These are phyloP conservation scores for Anthonomus grandis DNA, from an alignment of 1,140 invertebrate species.

Conservation along the genomic window DNA sequence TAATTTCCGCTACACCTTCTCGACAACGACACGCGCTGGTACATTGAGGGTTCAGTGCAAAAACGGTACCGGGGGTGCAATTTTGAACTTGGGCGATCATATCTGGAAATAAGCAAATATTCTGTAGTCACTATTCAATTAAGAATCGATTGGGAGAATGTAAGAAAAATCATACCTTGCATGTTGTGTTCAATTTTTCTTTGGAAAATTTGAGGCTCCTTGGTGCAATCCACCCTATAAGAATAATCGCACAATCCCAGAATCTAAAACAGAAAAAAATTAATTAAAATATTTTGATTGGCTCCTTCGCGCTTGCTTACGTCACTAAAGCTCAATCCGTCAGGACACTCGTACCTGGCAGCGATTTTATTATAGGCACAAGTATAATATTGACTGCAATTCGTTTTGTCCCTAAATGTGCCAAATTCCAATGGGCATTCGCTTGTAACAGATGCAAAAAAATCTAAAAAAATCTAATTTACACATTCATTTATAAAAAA, in stretches of 20 bases:
- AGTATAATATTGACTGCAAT: slow-evolving; percentile 65
- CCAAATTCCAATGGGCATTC: slow-evolving; percentile 52
- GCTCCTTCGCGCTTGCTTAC: slow-evolving; percentile 51
- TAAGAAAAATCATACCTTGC: not conserved
- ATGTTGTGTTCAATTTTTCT: not conserved
- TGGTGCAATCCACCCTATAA: slow-evolving; percentile 54
- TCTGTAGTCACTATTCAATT: not conserved
- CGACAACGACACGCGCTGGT: slow-evolving; percentile 30
- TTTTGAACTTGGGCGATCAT: slow-evolving; percentile 24
- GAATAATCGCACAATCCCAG: slow-evolving; percentile 60
- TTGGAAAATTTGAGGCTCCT: slow-evolving; percentile 25
- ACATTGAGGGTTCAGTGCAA: slow-evolving; percentile 33
- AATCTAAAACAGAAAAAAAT: slow-evolving; percentile 34
- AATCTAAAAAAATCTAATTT: not conserved
- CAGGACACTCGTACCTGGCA: slow-evolving; percentile 58
- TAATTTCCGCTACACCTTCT: slow-evolving; percentile 30
- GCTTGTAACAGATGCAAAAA: not conserved
- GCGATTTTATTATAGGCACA: slow-evolving; percentile 58
- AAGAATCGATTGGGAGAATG: not conserved
- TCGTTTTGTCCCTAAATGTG: slow-evolving; percentile 57
- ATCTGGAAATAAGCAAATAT: slow-evolving; percentile 21
- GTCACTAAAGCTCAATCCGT: slow-evolving; percentile 57
- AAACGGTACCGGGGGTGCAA: slow-evolving; percentile 29
- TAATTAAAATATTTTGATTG: not conserved
- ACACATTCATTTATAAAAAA: not conserved